A percentile compares a stretch with the other conserved stretches of the same genome.
Conservation (phyloP, 2,797 vertebrate genomes). For the Lepilemur ruficaudatus region DNA sequence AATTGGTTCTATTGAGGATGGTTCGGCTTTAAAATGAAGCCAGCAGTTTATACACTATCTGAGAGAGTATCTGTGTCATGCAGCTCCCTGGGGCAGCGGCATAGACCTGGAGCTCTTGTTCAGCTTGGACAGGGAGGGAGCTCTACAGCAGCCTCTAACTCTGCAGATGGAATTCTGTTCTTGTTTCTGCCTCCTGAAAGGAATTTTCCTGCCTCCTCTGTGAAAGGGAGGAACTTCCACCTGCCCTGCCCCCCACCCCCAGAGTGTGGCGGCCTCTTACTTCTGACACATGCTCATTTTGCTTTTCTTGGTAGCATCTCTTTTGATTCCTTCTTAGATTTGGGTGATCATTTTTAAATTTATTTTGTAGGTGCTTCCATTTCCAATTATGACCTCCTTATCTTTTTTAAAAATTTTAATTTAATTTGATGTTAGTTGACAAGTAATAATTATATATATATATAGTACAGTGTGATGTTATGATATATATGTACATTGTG, state of each 20-base stretch:
- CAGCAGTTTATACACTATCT: neutral
- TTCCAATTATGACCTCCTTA: neutral
- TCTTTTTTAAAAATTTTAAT: neutral
- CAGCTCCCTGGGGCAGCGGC: neutral
- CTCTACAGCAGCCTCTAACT: neutral
- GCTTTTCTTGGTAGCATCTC: neutral
- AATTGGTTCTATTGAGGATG: neutral
- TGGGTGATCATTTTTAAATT: neutral
- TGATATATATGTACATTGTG: neutral
- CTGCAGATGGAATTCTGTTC: neutral
- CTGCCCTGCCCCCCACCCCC: neutral
- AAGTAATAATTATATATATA: neutral
- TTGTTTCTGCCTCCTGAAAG: neutral
- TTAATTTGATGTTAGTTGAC: neutral
- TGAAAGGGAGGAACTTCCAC: neutral
- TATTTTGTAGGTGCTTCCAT: neutral
- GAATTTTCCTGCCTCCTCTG: too few species aligned
- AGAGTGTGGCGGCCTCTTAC: too few species aligned
- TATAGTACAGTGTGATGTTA: neutral
- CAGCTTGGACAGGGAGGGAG: neutral
- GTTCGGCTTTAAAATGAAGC: neutral
- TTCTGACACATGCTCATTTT: neutral
- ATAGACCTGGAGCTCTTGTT: neutral
- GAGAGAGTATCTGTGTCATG: neutral
- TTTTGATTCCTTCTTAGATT: neutral